Evolutionary conservation across 2,888 invertebrate species (phyloP), one percentile per base, ranked within the genome.

Genomic region (Melitaea athalia): DNA sequence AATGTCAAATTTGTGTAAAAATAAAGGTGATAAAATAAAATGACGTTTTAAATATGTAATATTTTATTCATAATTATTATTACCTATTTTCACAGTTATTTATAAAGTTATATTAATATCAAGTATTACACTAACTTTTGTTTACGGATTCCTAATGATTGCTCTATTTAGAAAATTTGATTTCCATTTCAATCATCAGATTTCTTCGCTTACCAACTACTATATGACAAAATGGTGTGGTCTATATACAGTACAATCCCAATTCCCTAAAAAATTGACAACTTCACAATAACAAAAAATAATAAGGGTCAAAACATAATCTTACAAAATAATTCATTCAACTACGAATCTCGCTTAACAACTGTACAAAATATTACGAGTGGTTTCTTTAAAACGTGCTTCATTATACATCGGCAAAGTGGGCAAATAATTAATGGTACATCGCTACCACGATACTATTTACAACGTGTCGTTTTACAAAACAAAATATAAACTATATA

Each of bases 251-350:
- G 93, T 94, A 94, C 94, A 89, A 94, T 94, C 94, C 94, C 94
- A 93, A 94, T 94, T 94, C 94, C 94, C 94, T 94, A 94, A 94
- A 94, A 94, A 94, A 94, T 94, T 94, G 94, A 94, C 94, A 94
- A 94, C 94, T 94, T 94, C 94, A 94, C 94, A 93, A 87, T 93
- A 94, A 94, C 92, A 94, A 94, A 92, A n/a, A 87, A 85, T 83
- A 52, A 52, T 24, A 57, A 42, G 42, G 80, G 81, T 86, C 83
- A 85, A 86, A 91, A 88, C 86, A 82, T 89, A 89, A 85, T 81
- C 85, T 85, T 91, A 88, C 38, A 87, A 89, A 88, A 86, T 88
- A 91, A 88, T 87, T 86, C 85, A 88, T 89, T 91, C 87, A 88
- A 86, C 86, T 91, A 90, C 86, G 83, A 91, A 90, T 91, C 87